phyloP scores from a whole-genome alignment of 2,888 invertebrate genomes.

The Cheilosia pagana region DNA sequence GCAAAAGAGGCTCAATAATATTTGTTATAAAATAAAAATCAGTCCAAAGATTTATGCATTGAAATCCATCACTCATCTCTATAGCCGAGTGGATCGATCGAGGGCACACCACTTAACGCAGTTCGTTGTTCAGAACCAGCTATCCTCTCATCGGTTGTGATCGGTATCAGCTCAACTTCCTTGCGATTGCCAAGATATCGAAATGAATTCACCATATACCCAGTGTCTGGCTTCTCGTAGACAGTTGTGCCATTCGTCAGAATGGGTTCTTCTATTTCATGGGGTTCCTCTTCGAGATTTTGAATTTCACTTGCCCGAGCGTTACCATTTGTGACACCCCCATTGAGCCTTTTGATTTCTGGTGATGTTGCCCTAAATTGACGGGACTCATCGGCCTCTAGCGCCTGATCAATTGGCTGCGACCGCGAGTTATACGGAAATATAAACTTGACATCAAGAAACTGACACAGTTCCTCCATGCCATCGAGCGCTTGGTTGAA shows the following conservation, averaged over 20 bases:
- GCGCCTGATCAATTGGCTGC: slow-evolving; percentile 82
- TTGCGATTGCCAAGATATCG: slow-evolving; percentile 80
- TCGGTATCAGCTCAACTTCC: slow-evolving; percentile 82
- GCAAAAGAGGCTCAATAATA: not conserved
- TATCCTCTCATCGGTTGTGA: slow-evolving; percentile 79
- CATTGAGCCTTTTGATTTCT: slow-evolving; percentile 25
- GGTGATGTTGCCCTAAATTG: slow-evolving; percentile 59
- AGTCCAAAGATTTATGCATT: slow-evolving; percentile 35
- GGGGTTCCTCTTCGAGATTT: slow-evolving; percentile 95
- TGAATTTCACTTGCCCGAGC: slow-evolving; percentile 81
- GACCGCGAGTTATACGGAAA: slow-evolving; percentile 78
- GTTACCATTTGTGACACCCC: slow-evolving; percentile 5
- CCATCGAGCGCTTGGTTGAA: slow-evolving; percentile 83
- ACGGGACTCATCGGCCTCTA: slow-evolving; percentile 82
- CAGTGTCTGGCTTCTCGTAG: slow-evolving; percentile 82
- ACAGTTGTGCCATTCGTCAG: slow-evolving; percentile 46
- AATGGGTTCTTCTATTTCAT: not conserved
- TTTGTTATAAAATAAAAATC: slow-evolving; percentile 37
- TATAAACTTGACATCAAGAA: slow-evolving; percentile 81
- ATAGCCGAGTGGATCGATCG: slow-evolving; percentile 58
- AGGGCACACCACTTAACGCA: slow-evolving; percentile 43
- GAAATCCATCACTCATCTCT: slow-evolving; percentile 56
- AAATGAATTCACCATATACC: slow-evolving; percentile 79
- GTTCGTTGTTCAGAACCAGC: slow-evolving; percentile 19
- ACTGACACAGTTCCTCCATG: slow-evolving; percentile 83